A percentile compares a stretch with the other conserved stretches of the same genome.
Evolutionary conservation across 35 echinoderm and acorn worm species (phyloP).

Genomic region (Diadema setosum): DNA sequence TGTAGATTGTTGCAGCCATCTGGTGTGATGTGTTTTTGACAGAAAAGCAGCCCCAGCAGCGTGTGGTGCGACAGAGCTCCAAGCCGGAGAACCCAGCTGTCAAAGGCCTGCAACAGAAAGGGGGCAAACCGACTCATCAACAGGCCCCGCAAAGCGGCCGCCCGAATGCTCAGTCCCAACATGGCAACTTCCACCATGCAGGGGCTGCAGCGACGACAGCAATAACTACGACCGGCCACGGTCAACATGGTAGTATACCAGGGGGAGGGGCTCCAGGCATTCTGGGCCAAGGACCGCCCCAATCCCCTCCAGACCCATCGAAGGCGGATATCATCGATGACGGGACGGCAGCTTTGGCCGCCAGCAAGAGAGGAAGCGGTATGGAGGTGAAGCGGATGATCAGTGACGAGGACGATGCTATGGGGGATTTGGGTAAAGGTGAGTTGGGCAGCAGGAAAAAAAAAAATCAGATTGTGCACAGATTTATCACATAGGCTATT

Average conservation of each 20-base stretch:
- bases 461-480: too few relatives aligned
- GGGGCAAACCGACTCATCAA: background rate
- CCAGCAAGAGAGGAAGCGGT: background rate
- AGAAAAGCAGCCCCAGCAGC: background rate
- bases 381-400: background rate
- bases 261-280: background rate
- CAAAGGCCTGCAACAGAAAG: background rate
- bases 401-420: background rate
- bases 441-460: too few relatives aligned
- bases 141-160: background rate
- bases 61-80: background rate
- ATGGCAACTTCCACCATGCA: background rate
- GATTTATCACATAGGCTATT: too few relatives aligned
- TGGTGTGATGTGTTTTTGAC: too few relatives aligned
- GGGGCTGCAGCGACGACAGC: too few relatives aligned
- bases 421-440: background rate
- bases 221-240: too few relatives aligned
- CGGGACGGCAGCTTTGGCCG: background rate
- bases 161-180: background rate
- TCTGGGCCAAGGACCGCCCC: too few relatives aligned
- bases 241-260: background rate
- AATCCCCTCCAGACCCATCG: background rate
- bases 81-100: background rate
- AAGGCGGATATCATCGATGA: background rate
- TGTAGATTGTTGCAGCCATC: too few relatives aligned